Conservation (phyloP, 2,113 vertebrate species). For the Muscicapa adusta region DNA sequence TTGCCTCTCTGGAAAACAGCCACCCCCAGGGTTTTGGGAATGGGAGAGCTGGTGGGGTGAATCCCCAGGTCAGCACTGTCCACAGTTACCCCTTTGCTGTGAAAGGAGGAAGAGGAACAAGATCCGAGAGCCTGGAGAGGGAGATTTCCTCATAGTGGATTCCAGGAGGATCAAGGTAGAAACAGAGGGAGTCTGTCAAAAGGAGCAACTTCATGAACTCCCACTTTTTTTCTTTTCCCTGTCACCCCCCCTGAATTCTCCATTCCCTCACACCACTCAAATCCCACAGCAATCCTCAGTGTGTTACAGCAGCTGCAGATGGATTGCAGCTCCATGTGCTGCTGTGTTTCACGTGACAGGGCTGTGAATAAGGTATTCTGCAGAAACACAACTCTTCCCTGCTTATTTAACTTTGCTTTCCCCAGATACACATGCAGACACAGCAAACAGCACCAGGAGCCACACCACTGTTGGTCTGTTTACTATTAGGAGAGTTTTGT, state of each 20-base stretch:
- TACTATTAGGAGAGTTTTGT: constrained; percentile 39
- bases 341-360: not conserved
- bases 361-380: constrained; percentile 12
- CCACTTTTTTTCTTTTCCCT: not conserved
- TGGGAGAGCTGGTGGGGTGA: not conserved
- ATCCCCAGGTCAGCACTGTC: not conserved
- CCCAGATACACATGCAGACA: constrained; percentile 34
- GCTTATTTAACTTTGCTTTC: constrained; percentile 43
- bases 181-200: not conserved
- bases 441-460: constrained; percentile 24
- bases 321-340: not conserved
- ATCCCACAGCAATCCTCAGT: not conserved
- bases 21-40: not conserved
- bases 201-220: not conserved
- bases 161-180: not conserved
- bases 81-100: not conserved
- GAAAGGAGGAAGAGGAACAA: not conserved
- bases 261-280: not conserved
- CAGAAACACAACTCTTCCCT: constrained; percentile 11
- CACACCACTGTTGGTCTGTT: not conserved
- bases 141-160: not conserved
- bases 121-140: not conserved
- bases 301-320: not conserved
- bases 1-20: not conserved
- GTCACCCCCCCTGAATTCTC: not conserved